These are phyloP conservation scores for Morus bassanus DNA, from an alignment of 2,797 vertebrate species.

Conservation along the genomic window DNA sequence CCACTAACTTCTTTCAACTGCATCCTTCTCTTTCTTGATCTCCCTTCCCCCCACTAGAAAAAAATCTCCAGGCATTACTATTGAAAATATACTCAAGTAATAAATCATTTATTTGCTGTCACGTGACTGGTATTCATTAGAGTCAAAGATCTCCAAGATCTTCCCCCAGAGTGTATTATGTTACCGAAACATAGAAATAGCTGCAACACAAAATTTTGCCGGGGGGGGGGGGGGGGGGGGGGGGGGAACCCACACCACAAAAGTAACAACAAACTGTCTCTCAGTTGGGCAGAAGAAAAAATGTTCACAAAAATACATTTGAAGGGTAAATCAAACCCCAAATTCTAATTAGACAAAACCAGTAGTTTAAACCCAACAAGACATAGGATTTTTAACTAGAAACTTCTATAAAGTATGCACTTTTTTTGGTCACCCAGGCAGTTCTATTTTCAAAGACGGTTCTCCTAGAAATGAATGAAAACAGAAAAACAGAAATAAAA, in stretches of 20 bases:
- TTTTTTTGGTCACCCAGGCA: neutral
- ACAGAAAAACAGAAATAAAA: neutral
- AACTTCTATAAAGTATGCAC: neutral
- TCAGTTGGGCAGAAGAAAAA: constrained; percentile 63
- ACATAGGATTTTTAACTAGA: neutral
- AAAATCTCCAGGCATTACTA: constrained; percentile 41
- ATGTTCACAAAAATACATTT: constrained; percentile 66
- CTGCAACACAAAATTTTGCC: constrained; percentile 56
- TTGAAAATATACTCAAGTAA: constrained; percentile 42
- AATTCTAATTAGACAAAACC: constrained; percentile 65
- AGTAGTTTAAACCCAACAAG: constrained; percentile 39
- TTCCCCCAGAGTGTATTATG: constrained; percentile 62
- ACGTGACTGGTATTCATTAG: constrained; percentile 54
- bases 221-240: too few species aligned
- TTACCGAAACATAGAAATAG: constrained; percentile 70
- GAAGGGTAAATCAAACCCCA: constrained; percentile 31
- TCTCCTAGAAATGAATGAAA: neutral
- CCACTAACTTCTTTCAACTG: constrained; percentile 25
- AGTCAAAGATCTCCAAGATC: constrained; percentile 51
- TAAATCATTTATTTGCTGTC: constrained; percentile 66
- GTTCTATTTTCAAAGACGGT: neutral
- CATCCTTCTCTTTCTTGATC: constrained; percentile 1
- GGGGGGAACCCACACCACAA: too few species aligned
- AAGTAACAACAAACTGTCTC: constrained; percentile 66
- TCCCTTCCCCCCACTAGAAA: neutral